Evolutionary conservation across 2,888 invertebrate species (phyloP), one percentile per base, ranked within the genome.

Genomic region (Trachelus iudaicus): DNA sequence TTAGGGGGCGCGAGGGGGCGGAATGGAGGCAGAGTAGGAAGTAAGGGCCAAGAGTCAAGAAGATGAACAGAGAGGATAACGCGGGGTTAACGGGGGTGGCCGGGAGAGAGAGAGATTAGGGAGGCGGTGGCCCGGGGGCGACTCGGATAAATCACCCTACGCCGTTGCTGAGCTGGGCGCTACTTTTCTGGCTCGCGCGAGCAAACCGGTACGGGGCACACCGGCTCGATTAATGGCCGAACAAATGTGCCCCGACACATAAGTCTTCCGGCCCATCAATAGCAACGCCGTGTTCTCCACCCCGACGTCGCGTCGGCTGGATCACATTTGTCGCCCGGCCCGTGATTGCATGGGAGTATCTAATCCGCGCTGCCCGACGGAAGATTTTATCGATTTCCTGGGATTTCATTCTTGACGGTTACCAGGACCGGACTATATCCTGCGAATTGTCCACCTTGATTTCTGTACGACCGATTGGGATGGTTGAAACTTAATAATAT

Each of bases 121-220:
- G 85, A 85, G 86, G 86, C 83, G 84, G 85, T 82, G 83, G 83
- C 85, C 84, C 84, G 82, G 82, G 85, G 84, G 83, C 82, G 83
- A 81, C 81, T 77, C 75, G 83, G 83, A 87, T 87, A 87, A 87
- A 87, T 87, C 85, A 87, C 85, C 85, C 84, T 81, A 77, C 71
- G 73, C 73, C 74, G 69, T 80, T 77, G 79, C 80, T 79, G 79
- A 80, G 80, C 79, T 77, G 76, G 78, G 81, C 79, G 83, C 81
- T 83, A 81, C 83, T 83, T 82, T 83, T 81, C 79, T 79, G 81
- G 81, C 30, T 31, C 69, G 31, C 75, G 69, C 34, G 33, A 76
- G 56, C 77, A 23, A 37, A 71, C 31, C 75, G 56, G 77, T 37
- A 75, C 75, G 75, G 78, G 75, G 78, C 78, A 77, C 78, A 77